Percentiles rank a stretch among this genome's conserved stretches.
These are phyloP conservation scores for Perodicticus potto DNA, from an alignment of 2,797 vertebrate genomes.

Conservation along the genomic window DNA sequence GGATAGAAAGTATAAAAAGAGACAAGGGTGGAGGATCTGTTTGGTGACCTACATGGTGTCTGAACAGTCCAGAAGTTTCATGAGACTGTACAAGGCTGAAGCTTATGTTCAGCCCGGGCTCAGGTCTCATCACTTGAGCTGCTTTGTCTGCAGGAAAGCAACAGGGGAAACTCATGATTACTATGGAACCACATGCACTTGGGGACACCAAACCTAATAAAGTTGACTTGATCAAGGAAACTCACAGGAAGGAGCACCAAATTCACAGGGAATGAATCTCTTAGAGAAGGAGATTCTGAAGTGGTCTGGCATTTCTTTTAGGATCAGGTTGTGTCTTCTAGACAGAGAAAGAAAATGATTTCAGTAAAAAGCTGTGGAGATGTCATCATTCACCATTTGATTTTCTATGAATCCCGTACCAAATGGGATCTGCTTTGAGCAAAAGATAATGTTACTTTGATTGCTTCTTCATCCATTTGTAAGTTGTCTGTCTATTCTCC, in stretches of 20 bases:
- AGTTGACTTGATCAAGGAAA: neutral
- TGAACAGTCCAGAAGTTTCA: neutral
- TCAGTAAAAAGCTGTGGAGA: neutral
- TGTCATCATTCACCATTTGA: neutral
- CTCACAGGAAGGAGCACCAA: neutral
- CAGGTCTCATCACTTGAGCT: neutral
- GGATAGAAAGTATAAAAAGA: neutral
- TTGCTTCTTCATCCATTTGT: neutral
- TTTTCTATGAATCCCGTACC: neutral
- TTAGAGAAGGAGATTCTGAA: neutral
- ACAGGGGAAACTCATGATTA: neutral
- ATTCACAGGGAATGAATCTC: neutral
- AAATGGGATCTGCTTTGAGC: constrained; percentile 10
- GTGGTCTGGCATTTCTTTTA: neutral
- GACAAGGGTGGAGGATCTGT: neutral
- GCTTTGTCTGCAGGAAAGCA: neutral
- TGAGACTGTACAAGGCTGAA: neutral
- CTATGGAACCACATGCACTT: neutral
- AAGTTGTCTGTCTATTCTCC: neutral
- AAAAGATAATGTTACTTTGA: neutral
- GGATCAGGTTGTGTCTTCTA: neutral
- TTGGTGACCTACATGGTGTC: neutral
- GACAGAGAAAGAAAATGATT: neutral
- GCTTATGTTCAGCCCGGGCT: neutral
- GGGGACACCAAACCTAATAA: neutral